Evolutionary conservation across 64 coral and sea anemone genomes (phyloP), one percentile per base, ranked within the genome.

Genomic region (Pocillopora damicornis): DNA sequence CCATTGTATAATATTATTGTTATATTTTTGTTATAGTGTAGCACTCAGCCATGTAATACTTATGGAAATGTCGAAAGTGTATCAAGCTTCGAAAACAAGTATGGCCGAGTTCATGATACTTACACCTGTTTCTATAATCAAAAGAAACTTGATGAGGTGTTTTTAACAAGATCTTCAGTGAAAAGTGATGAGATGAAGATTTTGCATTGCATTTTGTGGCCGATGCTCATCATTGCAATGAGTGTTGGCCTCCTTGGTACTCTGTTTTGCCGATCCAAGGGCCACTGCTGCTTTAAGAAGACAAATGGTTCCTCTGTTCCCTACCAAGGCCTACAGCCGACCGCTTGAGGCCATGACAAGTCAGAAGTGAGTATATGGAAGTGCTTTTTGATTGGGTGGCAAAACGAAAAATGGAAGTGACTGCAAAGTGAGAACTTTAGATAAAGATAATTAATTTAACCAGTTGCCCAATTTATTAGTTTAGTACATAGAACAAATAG

Each of bases 141-240:
- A 16, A 92, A 87, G 26, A 92, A 76, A 0, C 81, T 76, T 15
- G 35, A 61, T 17, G 90, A 92, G 71, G 90, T 78, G 45, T 84
- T 87, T 4, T 20, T 14, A 58, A 15, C 51, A 13, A 66, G 22
- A 58, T 74, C 51, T 0, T 17, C 14, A 4, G 56, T 35, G 4
- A 58, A 60, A 1, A 59, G 34, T 22, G 76, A 87, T 69, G 61
- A 87, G 16, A 73, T 71, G 30, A 51, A n/a, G 42, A 92, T 92
- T 14, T 9, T 92, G 60, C 83, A 92, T 17, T 87, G 83, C 83
- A 87, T 87, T 18, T 34, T 92, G 75, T 92, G 90, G 90, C 90
- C 90, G 14, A 30, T 79, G 23, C 75, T 92, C 7, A 1, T 92
- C 22, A 37, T 92, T 1, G 6, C 73, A 20, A 26, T 63, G 13